These are phyloP conservation scores for Heptranchias perlo DNA, from an alignment of 2,113 vertebrate species.

Conservation along the genomic window DNA sequence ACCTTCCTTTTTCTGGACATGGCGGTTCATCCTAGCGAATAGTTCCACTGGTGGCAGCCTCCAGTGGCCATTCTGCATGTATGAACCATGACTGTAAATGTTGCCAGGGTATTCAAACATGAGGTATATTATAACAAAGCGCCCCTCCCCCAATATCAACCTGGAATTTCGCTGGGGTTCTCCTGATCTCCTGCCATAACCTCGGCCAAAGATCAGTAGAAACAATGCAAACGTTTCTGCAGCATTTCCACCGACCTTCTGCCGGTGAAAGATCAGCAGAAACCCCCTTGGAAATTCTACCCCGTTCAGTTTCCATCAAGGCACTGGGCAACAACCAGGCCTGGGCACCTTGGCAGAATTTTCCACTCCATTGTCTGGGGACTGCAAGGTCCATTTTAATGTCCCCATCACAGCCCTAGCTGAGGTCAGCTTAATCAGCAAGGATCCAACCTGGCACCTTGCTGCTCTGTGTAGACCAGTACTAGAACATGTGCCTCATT, in stretches of 20 bases:
- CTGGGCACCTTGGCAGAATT: neutral
- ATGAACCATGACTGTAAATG: too few relatives aligned
- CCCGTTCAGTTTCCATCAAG: neutral
- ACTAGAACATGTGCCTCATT: neutral
- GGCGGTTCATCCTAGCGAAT: too few relatives aligned
- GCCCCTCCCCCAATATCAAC: too few relatives aligned
- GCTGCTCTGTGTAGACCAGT: neutral
- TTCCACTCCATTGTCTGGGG: neutral
- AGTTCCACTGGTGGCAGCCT: too few relatives aligned
- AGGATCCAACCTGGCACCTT: neutral
- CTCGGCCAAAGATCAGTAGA: too few relatives aligned
- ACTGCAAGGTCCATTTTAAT: neutral
- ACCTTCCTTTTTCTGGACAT: too few relatives aligned
- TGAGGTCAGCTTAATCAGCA: neutral
- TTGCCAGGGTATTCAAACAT: neutral
- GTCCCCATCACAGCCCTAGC: neutral
- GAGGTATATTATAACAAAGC: neutral
- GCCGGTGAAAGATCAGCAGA: too few relatives aligned
- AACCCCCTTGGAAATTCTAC: neutral
- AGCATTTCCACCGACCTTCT: too few relatives aligned
- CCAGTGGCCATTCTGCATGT: too few relatives aligned
- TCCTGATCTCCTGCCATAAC: too few relatives aligned
- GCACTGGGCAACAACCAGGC: neutral
- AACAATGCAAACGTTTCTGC: too few relatives aligned
- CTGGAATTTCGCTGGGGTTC: too few relatives aligned